phyloP scores from a whole-genome alignment of 2,888 invertebrate species.

The Imbricaverruca yamaguchii region DNA sequence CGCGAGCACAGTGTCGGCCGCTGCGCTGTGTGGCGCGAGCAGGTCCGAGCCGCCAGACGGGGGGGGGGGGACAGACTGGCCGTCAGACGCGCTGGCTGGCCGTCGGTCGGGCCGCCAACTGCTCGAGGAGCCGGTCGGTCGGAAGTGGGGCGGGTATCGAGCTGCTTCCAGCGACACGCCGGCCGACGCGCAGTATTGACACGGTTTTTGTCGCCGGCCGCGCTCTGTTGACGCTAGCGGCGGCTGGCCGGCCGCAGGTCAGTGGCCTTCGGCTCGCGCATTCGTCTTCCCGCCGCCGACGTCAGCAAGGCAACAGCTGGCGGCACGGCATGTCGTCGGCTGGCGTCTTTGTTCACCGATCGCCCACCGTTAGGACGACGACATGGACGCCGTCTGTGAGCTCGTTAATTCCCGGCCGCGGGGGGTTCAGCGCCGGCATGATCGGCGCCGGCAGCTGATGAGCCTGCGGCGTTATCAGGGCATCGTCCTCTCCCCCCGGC shows the following conservation, averaged over 20 bases:
- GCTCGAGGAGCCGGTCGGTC: too few relatives aligned
- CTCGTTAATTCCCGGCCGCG: not conserved
- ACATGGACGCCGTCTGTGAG: not conserved
- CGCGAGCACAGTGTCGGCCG: too few relatives aligned
- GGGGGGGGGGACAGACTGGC: too few relatives aligned
- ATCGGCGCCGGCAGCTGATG: too few relatives aligned
- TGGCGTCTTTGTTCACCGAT: not conserved
- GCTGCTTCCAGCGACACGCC: not conserved
- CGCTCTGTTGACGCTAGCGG: not conserved
- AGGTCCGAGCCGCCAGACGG: too few relatives aligned
- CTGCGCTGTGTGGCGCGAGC: too few relatives aligned
- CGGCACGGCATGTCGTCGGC: not conserved
- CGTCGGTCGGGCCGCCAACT: too few relatives aligned
- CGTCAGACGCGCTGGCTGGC: too few relatives aligned
- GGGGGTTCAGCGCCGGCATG: not conserved
- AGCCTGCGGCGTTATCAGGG: too few relatives aligned
- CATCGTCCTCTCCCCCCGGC: too few relatives aligned
- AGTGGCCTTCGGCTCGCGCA: not conserved
- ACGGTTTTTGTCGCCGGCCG: not conserved
- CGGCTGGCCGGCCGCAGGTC: not conserved
- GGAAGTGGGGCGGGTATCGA: not conserved
- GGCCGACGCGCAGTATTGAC: not conserved
- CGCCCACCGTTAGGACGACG: not conserved
- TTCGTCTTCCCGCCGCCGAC: not conserved
- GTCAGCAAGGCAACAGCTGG: not conserved